These are phyloP conservation scores for Fragum sueziense DNA, from an alignment of 2,888 invertebrate genomes.

Conservation along the genomic window DNA sequence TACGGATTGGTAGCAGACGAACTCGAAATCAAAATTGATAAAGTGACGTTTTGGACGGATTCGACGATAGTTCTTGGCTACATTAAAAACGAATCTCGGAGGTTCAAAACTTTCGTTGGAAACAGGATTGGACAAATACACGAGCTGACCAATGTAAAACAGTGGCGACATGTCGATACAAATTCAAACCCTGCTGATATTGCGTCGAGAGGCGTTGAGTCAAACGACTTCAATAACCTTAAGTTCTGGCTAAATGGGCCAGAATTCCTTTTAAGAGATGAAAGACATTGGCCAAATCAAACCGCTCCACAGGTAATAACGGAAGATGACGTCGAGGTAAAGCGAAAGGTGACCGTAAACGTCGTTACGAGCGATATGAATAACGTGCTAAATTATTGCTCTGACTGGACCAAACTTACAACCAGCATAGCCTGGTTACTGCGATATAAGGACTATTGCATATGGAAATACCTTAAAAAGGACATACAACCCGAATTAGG, in stretches of 20 bases:
- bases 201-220: constrained; percentile 28
- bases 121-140: constrained; percentile 33
- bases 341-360: constrained; percentile 26
- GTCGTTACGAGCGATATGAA: not conserved
- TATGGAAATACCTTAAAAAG: too few species aligned
- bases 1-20: constrained; percentile 33
- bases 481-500: too few species aligned
- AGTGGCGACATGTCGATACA: constrained; percentile 42
- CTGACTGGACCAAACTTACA: not conserved
- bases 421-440: not conserved
- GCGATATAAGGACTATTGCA: too few species aligned
- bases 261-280: constrained; percentile 18
- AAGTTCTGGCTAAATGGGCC: constrained; percentile 38
- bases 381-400: too few species aligned
- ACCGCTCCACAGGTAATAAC: constrained; percentile 3
- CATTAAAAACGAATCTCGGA: constrained; percentile 34
- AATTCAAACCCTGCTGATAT: constrained; percentile 41
- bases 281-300: constrained; percentile 29
- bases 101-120: constrained; percentile 52
- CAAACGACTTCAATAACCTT: not conserved
- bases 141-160: constrained; percentile 21
- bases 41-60: constrained; percentile 42
- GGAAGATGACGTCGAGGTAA: constrained; percentile 29
- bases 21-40: constrained; percentile 34
- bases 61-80: constrained; percentile 46